These are phyloP conservation scores for Pica pica DNA, from an alignment of 2,113 vertebrate genomes.

Conservation along the genomic window DNA sequence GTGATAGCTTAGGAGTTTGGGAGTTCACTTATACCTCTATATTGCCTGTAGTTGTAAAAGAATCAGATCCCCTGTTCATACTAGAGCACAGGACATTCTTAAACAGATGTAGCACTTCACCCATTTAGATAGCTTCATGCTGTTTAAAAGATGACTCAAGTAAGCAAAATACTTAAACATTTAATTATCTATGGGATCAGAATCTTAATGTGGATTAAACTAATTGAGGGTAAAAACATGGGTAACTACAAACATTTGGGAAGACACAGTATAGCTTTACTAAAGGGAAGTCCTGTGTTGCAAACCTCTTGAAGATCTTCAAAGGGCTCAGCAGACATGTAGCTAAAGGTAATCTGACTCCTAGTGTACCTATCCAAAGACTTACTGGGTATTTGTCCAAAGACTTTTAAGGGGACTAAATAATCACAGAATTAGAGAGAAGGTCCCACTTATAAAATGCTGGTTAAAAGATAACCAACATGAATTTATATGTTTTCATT, in stretches of 20 bases:
- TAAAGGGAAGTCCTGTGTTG: neutral
- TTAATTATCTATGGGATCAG: neutral
- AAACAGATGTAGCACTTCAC: neutral
- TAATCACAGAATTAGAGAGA: neutral
- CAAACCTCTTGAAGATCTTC: neutral
- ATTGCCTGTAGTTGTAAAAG: neutral
- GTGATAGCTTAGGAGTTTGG: neutral
- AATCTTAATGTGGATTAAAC: neutral
- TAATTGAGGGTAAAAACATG: neutral
- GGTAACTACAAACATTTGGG: neutral
- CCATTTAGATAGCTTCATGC: neutral
- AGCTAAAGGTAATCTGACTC: neutral
- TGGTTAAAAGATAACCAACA: neutral
- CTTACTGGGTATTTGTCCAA: neutral
- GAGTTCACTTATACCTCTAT: neutral
- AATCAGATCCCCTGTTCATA: neutral
- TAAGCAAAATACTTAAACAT: neutral
- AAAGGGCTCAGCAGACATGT: neutral
- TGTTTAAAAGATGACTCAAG: neutral
- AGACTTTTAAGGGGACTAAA: neutral
- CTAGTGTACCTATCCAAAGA: neutral
- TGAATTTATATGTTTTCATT: neutral
- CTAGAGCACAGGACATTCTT: neutral
- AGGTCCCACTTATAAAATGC: rapidly evolving
- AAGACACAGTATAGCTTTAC: neutral